Evolutionary conservation across 2,888 invertebrate species (phyloP).

Genomic region (Acanthoscelides obtectus): DNA sequence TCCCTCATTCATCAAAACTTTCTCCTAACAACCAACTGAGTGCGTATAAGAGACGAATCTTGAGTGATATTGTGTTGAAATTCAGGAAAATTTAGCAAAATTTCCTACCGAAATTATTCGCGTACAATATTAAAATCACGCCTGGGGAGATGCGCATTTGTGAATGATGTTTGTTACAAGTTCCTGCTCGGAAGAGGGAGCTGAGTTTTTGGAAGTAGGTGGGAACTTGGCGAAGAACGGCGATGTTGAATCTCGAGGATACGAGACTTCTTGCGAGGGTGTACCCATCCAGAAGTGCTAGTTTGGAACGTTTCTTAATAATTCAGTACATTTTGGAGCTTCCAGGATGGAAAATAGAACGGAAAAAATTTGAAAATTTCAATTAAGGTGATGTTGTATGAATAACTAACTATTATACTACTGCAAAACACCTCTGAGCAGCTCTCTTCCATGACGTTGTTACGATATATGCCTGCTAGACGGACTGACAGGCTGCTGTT

Average conservation of each 20-base stretch:
- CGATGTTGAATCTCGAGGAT: not conserved
- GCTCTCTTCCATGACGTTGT: too few relatives aligned
- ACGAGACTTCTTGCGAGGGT: not conserved
- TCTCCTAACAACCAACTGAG: not conserved
- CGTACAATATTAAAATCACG: not conserved
- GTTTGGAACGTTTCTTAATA: not conserved
- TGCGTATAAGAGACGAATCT: not conserved
- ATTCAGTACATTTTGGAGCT: not conserved
- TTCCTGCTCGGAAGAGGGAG: not conserved
- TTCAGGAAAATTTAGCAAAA: not conserved
- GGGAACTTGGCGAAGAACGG: not conserved
- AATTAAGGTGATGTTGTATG: too few relatives aligned
- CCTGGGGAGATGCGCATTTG: not conserved
- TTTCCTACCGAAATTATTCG: not conserved
- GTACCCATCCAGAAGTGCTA: not conserved
- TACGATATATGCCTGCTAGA: too few relatives aligned
- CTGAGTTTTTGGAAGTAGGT: not conserved
- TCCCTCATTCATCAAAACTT: not conserved
- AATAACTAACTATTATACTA: too few relatives aligned
- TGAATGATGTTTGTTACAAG: not conserved
- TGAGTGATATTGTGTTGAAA: not conserved
- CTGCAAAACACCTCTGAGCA: too few relatives aligned
- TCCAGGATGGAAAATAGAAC: not conserved
- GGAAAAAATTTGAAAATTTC: too few relatives aligned
- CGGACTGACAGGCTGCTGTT: too few relatives aligned